These are phyloP conservation scores for Thymelicus sylvestris DNA, from an alignment of 2,888 invertebrate genomes.

Conservation along the genomic window DNA sequence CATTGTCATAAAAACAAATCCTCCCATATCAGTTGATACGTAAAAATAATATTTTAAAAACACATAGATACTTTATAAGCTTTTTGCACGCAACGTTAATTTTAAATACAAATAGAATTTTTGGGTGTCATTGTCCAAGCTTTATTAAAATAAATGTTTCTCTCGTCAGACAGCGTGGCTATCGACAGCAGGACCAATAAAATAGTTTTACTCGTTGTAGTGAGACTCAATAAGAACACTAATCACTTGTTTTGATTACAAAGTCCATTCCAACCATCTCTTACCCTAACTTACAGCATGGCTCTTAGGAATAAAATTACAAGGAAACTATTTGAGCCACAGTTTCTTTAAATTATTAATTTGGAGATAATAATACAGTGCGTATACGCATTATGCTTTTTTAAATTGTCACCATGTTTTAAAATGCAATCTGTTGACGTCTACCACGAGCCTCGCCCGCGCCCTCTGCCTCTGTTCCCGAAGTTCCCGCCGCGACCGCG, in stretches of 20 bases:
- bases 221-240: no score
- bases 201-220: no score
- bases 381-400: no score
- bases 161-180: no score
- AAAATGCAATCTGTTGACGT: neutral
- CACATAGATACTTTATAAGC: no score
- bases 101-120: neutral
- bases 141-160: no score
- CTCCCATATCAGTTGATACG: neutral
- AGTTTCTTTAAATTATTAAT: neutral
- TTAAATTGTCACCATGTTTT: neutral
- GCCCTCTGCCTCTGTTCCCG: conserved; percentile 49
- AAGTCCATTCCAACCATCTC: neutral
- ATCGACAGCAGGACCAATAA: no score
- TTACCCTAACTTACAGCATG: neutral
- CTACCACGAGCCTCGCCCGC: conserved; percentile 56
- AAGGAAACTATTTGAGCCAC: neutral
- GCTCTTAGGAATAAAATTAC: neutral
- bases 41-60: neutral
- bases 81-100: neutral
- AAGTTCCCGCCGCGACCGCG: conserved; percentile 43
- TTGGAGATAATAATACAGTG: neutral
- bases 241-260: neutral
- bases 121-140: neutral
- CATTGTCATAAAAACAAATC: no score